phyloP scores from a whole-genome alignment of 2,797 vertebrate genomes.

The Coccyzus lansbergi region DNA sequence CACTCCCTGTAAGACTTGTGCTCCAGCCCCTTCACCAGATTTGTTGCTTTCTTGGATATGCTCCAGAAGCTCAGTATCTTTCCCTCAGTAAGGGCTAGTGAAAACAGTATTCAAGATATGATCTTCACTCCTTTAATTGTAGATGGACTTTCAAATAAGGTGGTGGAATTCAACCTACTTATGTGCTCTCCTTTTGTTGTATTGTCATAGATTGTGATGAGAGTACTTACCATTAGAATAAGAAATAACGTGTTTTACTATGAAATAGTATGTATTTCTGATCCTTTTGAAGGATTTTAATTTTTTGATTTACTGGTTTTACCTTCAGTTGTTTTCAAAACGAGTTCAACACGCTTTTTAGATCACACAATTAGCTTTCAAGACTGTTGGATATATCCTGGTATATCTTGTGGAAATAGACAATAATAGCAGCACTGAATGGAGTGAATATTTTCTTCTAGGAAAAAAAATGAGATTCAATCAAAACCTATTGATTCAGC shows the following conservation, averaged over 20 bases:
- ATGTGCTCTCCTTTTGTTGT: not conserved
- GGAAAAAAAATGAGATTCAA: not conserved
- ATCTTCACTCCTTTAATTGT: not conserved
- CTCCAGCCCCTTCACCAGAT: not conserved
- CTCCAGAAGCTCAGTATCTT: not conserved
- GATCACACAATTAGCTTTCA: not conserved
- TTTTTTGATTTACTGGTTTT: not conserved
- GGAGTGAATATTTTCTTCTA: not conserved
- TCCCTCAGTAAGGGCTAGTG: not conserved
- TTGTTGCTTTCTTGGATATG: rapidly evolving
- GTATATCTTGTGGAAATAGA: not conserved
- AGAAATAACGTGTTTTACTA: not conserved
- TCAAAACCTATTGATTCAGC: not conserved
- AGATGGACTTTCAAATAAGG: not conserved
- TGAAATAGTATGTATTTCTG: not conserved
- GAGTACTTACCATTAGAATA: not conserved
- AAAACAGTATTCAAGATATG: rapidly evolving
- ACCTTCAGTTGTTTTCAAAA: not conserved
- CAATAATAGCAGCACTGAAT: not conserved
- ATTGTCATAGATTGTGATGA: not conserved
- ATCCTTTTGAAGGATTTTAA: not conserved
- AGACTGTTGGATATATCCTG: not conserved
- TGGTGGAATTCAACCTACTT: not conserved
- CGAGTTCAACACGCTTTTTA: not conserved
- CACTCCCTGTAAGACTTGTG: rapidly evolving